Evolutionary conservation across 1,140 invertebrate species (phyloP), one percentile per base, ranked within the genome.

Genomic region (Amphibalanus amphitrite): DNA sequence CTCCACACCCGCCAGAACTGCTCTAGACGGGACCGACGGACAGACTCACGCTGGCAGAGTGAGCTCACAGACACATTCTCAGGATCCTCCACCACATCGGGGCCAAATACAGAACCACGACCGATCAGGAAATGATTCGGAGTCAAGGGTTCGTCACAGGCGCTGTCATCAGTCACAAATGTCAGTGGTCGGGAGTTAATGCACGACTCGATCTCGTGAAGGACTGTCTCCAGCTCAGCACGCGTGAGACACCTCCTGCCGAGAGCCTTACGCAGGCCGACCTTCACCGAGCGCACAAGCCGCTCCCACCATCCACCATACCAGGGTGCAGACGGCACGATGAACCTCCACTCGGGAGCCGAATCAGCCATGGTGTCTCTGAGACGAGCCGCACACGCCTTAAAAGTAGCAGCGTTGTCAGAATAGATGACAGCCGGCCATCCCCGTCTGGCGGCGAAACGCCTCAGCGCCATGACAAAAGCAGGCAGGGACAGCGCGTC

Each of bases 291-390:
- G 13, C 26, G 3, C 25, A 74, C 30, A 15, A 74, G 69, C 40
- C 70, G 23, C n/a, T 74, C 47, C 73, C 73, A 74, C 65, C 70
- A 74, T 29, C 71, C 70, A 73, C 73, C 73, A 30, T 73, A 74
- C 69, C 70, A 74, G 8, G 73, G 70, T 20, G 74, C 0, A 38
- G 10, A 0, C 33, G 73, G 67, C 26, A 70, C 64, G 28, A 74
- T 74, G n/a, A 71, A 71, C 40, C 73, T 74, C 74, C 73, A 74
- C 23, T 64, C 29, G n/a, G 64, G 72, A 17, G 69, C 70, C 28
- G 69, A 28, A 26, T 29, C n/a, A 67, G 23, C 70, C 72, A 71
- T 17, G 71, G 28, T 23, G 28, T 29, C 40, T n/a, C 26, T 47
- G 69, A n/a, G 28, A 69, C 10, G n/a, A 64, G 30, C 26, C n/a